Percentiles rank a stretch among this genome's conserved stretches.
These are phyloP conservation scores for Halcyon senegalensis DNA, from an alignment of 2,113 vertebrate genomes.

Conservation along the genomic window DNA sequence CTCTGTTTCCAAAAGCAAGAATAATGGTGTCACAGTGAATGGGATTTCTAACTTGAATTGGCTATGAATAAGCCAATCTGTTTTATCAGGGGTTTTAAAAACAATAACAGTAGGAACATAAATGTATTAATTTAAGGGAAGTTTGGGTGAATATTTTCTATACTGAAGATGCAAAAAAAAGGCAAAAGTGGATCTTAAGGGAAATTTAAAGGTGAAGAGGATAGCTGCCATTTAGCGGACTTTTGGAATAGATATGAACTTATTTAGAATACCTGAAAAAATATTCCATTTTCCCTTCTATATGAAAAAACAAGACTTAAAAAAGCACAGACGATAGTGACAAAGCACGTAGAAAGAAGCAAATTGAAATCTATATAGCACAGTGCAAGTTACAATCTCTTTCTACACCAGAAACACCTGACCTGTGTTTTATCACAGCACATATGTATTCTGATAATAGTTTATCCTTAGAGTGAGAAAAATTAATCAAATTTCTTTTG, in stretches of 20 bases:
- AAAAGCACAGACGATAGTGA: neutral
- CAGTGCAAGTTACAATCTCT: neutral
- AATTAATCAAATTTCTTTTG: neutral
- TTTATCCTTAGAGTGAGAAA: neutral
- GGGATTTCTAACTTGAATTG: neutral
- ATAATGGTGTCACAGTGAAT: neutral
- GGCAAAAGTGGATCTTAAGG: neutral
- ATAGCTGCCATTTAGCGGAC: neutral
- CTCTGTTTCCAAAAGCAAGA: neutral
- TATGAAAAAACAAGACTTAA: neutral
- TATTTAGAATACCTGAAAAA: neutral
- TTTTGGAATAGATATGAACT: neutral
- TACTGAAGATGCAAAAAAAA: neutral
- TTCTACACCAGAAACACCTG: neutral
- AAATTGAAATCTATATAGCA: neutral
- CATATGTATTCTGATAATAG: neutral
- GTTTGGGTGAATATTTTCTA: neutral
- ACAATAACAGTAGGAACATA: neutral
- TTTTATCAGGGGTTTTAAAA: neutral
- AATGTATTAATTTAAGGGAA: neutral
- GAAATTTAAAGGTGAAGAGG: neutral
- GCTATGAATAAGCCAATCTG: neutral
- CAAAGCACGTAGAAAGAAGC: conserved; percentile 25
- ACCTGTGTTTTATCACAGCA: neutral
- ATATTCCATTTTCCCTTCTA: neutral